A percentile compares a stretch with the other conserved stretches of the same genome.
phyloP scores from a whole-genome alignment of 1,140 invertebrate genomes.

The Leptinotarsa undecemlineata region DNA sequence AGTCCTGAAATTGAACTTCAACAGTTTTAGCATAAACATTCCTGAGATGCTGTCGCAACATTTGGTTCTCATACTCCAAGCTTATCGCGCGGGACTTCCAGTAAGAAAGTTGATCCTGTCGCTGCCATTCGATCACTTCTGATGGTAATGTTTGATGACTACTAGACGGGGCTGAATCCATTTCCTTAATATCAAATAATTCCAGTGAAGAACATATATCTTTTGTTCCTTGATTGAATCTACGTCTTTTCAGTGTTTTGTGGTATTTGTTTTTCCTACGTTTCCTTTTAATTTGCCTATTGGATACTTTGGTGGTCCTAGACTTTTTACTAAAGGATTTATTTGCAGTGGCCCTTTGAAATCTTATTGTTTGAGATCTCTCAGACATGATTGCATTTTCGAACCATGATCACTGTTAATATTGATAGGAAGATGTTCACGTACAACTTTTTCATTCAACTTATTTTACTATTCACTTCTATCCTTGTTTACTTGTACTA shows the following conservation, averaged over 20 bases:
- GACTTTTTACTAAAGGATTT: not conserved
- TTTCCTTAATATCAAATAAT: slow-evolving; percentile 41
- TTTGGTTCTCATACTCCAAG: slow-evolving; percentile 66
- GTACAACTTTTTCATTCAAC: too few species aligned
- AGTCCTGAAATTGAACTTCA: slow-evolving; percentile 15
- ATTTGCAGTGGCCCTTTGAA: not conserved
- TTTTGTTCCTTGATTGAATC: slow-evolving; percentile 32
- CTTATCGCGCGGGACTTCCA: slow-evolving; percentile 69
- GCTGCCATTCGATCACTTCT: slow-evolving; percentile 56
- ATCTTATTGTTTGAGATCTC: not conserved
- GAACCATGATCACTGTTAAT: not conserved
- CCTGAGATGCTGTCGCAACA: slow-evolving; percentile 57
- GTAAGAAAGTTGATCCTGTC: slow-evolving; percentile 62
- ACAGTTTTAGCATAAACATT: slow-evolving; percentile 42
- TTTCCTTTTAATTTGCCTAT: slow-evolving; percentile 40
- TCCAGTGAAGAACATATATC: slow-evolving; percentile 38
- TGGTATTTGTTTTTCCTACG: slow-evolving; percentile 42
- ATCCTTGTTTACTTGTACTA: too few species aligned
- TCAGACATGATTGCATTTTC: slow-evolving; percentile 1
- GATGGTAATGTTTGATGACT: slow-evolving; percentile 14
- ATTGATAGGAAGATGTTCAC: not conserved
- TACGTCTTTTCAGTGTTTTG: slow-evolving; percentile 34
- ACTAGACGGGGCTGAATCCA: slow-evolving; percentile 35
- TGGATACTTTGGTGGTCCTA: slow-evolving; percentile 20
- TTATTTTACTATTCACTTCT: too few species aligned